Evolutionary conservation across 2,888 invertebrate genomes (phyloP).

Genomic region (Colletes collaris): DNA sequence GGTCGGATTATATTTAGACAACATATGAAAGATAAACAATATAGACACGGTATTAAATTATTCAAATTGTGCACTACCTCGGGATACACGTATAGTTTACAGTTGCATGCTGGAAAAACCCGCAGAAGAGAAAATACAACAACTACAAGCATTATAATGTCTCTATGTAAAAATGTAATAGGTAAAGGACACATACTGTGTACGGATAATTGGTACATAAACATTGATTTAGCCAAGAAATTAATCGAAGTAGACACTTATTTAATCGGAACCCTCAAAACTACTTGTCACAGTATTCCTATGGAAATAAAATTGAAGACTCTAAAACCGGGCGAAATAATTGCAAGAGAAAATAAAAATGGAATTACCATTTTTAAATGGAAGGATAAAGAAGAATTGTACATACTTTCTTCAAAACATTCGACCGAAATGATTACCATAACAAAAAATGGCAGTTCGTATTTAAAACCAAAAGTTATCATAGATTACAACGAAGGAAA

Average conservation of each 20-base stretch:
- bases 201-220: constrained; percentile 75
- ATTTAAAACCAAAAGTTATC: constrained; percentile 5
- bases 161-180: constrained; percentile 56
- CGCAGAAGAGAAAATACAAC: too few species aligned
- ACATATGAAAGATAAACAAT: background rate
- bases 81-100: too few species aligned
- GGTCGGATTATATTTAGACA: constrained; percentile 19
- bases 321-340: background rate
- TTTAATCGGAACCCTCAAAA: too few species aligned
- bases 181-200: constrained; percentile 68
- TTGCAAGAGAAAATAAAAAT: constrained; percentile 2
- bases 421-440: background rate
- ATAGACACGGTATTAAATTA: constrained; percentile 72
- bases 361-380: constrained; percentile 1
- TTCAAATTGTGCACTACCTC: constrained; percentile 62
- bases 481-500: constrained; percentile 1
- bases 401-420: constrained; percentile 3
- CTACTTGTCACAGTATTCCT: too few species aligned
- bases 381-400: background rate
- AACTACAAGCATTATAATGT: too few species aligned
- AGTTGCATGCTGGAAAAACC: too few species aligned
- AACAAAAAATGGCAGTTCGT: too few species aligned
- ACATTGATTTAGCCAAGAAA: constrained; percentile 50
- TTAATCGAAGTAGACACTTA: too few species aligned
- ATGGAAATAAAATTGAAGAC: constrained; percentile 1